A percentile compares a stretch with the other conserved stretches of the same genome.
These are phyloP conservation scores for Phalacrocorax pelagicus DNA, from an alignment of 2,113 vertebrate species.

Conservation along the genomic window DNA sequence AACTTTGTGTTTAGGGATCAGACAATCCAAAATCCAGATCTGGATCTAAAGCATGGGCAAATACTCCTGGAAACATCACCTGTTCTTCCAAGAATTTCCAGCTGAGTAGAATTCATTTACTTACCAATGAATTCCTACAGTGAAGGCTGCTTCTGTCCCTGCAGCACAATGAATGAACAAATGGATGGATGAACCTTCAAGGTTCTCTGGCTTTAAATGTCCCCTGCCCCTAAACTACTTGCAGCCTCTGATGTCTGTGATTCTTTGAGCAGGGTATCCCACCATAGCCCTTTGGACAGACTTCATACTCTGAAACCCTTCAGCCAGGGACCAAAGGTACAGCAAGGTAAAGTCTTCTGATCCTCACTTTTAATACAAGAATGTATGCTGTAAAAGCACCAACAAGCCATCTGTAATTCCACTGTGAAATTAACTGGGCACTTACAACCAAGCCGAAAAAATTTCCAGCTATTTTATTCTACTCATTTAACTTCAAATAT, in stretches of 20 bases:
- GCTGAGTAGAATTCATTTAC: neutral
- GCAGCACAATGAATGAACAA: neutral
- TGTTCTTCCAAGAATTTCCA: neutral
- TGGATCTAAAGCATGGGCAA: neutral
- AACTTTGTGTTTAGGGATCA: neutral
- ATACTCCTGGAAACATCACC: neutral
- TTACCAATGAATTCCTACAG: neutral
- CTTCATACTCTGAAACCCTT: neutral
- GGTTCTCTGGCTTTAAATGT: neutral
- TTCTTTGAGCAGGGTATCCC: neutral
- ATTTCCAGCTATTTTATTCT: constrained; percentile 42
- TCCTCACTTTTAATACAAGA: neutral
- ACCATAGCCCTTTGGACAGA: neutral
- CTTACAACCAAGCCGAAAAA: constrained; percentile 1
- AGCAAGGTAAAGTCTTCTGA: neutral
- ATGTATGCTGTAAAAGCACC: neutral
- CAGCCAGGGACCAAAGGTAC: neutral
- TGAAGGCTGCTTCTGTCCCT: neutral
- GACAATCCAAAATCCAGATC: neutral
- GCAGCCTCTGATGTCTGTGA: neutral
- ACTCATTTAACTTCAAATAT: constrained; percentile 25
- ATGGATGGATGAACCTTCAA: neutral
- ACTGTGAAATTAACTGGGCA: constrained; percentile 10
- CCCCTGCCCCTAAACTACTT: neutral
- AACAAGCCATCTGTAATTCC: neutral